Evolutionary conservation across 1,140 invertebrate genomes (phyloP).

Genomic region (Metopolophium dirhodum): DNA sequence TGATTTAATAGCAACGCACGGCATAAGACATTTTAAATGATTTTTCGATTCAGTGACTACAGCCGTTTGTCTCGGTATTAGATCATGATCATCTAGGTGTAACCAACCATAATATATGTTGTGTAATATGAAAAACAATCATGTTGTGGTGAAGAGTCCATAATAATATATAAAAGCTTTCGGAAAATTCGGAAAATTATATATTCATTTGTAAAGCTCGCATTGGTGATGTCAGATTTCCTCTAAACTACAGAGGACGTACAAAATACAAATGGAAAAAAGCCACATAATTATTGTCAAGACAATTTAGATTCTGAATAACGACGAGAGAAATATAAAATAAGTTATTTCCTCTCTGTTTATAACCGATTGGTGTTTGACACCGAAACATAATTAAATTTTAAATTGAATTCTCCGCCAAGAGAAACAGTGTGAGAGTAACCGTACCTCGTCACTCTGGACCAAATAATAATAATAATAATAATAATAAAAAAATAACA

Average conservation of each 20-base stretch:
- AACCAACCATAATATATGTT: background rate
- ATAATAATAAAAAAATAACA: background rate
- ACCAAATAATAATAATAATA: background rate
- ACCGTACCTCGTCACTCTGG: background rate
- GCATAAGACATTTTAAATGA: background rate
- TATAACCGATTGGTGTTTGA: slow-evolving; percentile 10
- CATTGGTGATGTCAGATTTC: background rate
- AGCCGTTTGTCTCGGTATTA: background rate
- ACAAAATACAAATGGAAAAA: background rate
- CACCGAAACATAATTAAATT: background rate
- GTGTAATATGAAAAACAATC: background rate
- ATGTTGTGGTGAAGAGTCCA: background rate
- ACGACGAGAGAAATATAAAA: background rate
- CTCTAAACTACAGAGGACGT: background rate
- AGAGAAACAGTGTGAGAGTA: background rate
- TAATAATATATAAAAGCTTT: background rate
- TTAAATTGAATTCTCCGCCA: background rate
- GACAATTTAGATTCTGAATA: background rate
- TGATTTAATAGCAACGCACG: background rate
- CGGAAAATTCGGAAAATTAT: background rate
- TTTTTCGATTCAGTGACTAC: background rate
- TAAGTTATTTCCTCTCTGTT: background rate
- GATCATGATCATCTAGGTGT: background rate
- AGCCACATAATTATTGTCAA: background rate
- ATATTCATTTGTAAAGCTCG: background rate